Conservation (phyloP, 2,797 vertebrate genomes). For the Hirundo rustica region DNA sequence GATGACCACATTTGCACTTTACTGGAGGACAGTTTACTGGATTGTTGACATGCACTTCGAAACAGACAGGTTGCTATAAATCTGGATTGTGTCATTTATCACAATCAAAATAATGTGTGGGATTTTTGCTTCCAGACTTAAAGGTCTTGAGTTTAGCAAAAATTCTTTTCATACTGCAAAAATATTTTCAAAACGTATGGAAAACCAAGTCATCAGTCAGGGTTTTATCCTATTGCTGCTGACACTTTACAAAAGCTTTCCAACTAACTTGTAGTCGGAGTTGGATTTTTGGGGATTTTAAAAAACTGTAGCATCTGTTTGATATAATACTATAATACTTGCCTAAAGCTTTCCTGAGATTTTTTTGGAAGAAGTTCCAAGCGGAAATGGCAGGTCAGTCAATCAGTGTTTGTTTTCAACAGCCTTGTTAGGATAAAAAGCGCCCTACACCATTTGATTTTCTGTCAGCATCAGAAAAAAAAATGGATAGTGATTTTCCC, state of each 20-base stretch:
- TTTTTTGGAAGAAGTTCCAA: not conserved
- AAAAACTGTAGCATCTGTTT: not conserved
- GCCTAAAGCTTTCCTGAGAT: not conserved
- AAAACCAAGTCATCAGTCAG: not conserved
- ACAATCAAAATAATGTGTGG: accelerated
- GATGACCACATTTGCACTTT: not conserved
- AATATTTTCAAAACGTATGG: not conserved
- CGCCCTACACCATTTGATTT: not conserved
- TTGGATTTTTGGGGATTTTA: not conserved
- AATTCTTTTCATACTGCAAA: not conserved
- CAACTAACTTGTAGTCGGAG: not conserved
- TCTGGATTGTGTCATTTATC: not conserved
- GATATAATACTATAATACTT: not conserved
- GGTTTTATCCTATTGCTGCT: not conserved
- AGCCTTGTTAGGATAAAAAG: not conserved
- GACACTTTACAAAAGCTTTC: not conserved
- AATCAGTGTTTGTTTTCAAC: not conserved
- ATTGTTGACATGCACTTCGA: not conserved
- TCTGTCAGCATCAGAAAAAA: not conserved
- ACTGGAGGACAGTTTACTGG: not conserved
- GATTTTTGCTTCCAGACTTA: not conserved
- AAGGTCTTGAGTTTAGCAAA: not conserved
- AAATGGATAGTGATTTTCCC: not conserved
- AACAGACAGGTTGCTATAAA: not conserved
- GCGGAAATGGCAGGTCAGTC: not conserved